Conservation (phyloP, 2,888 invertebrate species). For the Sminthurides aquaticus region DNA sequence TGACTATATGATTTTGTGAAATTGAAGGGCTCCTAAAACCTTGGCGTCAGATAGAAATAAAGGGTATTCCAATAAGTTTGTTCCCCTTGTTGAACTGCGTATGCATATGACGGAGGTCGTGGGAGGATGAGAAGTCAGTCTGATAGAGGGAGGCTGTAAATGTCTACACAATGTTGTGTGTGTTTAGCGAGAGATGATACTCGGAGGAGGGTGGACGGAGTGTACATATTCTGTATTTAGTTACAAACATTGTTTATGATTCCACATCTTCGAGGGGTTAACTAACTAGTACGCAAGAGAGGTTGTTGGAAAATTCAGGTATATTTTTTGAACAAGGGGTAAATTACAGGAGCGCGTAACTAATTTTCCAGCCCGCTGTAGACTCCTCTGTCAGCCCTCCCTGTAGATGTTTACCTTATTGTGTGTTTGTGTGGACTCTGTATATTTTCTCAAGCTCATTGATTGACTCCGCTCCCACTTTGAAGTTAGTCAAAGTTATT, state of each 20-base stretch:
- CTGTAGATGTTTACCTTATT: neutral
- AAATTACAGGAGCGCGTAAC: neutral
- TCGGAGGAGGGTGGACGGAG: neutral
- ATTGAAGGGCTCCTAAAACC: neutral
- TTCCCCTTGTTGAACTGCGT: too few relatives aligned
- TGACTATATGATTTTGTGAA: neutral
- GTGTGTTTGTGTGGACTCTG: neutral
- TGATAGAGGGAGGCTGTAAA: too few relatives aligned
- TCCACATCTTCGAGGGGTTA: neutral
- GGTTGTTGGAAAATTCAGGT: too few relatives aligned
- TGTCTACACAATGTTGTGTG: too few relatives aligned
- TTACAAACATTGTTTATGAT: neutral
- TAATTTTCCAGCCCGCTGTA: neutral
- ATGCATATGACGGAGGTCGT: neutral
- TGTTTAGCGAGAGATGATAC: neutral
- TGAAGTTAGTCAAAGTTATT: conserved; percentile 2
- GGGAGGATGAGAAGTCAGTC: neutral
- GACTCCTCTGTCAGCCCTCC: neutral
- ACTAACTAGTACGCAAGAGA: neutral
- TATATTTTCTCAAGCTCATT: too few relatives aligned
- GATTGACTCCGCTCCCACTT: neutral
- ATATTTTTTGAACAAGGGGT: neutral
- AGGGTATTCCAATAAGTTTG: too few relatives aligned
- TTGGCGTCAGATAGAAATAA: too few relatives aligned
- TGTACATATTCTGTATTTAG: neutral